phyloP scores from a whole-genome alignment of 2,113 vertebrate genomes.

The Upupa epops region DNA sequence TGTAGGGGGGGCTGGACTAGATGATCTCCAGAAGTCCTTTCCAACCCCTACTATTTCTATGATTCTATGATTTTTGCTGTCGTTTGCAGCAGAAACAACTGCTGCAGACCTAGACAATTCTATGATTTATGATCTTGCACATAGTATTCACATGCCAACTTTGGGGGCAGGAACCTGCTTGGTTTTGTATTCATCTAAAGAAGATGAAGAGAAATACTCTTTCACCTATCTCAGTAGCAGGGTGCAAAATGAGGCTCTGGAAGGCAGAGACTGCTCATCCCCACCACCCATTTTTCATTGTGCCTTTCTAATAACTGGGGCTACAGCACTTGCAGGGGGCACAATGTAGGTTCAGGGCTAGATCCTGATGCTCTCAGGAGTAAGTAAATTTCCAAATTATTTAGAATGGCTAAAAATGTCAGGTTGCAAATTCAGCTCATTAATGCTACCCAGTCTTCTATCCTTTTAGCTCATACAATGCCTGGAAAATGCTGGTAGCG shows the following conservation, averaged over 20 bases:
- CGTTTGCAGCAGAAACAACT: neutral
- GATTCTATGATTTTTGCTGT: neutral
- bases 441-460: neutral
- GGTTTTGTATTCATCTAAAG: neutral
- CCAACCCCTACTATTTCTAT: too few relatives aligned
- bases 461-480: neutral
- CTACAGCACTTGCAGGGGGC: neutral
- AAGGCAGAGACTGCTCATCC: neutral
- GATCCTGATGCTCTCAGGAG: neutral
- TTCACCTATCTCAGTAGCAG: neutral
- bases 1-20: too few relatives aligned
- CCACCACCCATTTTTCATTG: neutral
- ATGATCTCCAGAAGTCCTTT: too few relatives aligned
- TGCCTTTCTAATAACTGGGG: neutral
- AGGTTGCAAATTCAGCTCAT: neutral
- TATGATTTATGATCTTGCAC: neutral
- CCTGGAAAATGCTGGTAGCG: neutral
- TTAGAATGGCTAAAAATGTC: neutral
- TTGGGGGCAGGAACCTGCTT: neutral
- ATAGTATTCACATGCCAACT: neutral
- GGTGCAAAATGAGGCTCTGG: neutral
- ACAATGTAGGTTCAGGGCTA: neutral
- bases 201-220: neutral
- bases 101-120: too few relatives aligned
- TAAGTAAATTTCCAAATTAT: neutral